Conservation (phyloP, 2,113 vertebrate species). For the Chlorocebus sabaeus region DNA sequence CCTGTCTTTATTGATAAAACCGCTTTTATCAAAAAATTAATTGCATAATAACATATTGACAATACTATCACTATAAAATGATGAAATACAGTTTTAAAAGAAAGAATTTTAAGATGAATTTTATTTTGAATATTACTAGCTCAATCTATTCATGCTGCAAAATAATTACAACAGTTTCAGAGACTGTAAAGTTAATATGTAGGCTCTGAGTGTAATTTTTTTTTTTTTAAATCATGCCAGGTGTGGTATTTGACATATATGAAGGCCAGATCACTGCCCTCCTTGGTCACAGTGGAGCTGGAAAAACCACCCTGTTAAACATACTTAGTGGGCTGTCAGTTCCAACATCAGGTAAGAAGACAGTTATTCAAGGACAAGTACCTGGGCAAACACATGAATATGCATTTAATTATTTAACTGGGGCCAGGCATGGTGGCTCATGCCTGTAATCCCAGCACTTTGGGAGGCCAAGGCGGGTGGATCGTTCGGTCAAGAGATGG, state of each 20-base stretch:
- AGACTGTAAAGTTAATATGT: background rate
- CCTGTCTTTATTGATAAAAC: background rate
- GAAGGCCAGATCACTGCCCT: constrained; percentile 96
- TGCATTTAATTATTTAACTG: background rate
- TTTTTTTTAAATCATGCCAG: constrained; percentile 73
- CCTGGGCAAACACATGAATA: background rate
- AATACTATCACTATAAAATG: background rate
- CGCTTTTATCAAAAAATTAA: background rate
- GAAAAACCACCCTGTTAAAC: constrained; percentile 92
- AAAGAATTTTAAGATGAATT: background rate
- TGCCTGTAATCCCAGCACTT: no score
- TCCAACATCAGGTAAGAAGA: constrained; percentile 83
- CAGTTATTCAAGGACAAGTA: accelerated
- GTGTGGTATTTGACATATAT: constrained; percentile 90
- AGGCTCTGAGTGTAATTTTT: background rate
- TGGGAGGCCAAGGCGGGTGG: no score
- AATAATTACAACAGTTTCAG: background rate
- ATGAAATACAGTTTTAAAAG: background rate
- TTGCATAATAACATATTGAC: background rate
- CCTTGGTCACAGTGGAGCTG: constrained; percentile 94
- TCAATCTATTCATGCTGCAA: background rate
- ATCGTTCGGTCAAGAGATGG: no score
- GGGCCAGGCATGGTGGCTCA: no score
- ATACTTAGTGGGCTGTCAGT: constrained; percentile 89
- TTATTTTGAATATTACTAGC: background rate